These are phyloP conservation scores for Anas platyrhynchos DNA, from an alignment of 2,113 vertebrate genomes.

Conservation along the genomic window DNA sequence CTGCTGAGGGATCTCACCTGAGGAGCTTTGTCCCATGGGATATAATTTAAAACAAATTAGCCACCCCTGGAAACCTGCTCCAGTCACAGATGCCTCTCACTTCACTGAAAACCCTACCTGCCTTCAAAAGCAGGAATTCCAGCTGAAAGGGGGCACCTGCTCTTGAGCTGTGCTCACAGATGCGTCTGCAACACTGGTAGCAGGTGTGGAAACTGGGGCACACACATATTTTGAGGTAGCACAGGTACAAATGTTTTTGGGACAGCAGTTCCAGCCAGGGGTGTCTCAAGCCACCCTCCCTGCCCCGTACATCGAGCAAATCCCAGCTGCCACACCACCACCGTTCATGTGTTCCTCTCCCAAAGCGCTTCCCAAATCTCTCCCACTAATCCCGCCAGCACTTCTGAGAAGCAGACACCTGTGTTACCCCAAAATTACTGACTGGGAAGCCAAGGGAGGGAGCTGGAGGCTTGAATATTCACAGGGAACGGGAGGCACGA, in stretches of 20 bases:
- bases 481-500: fast-evolving
- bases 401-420: conserved; percentile 31
- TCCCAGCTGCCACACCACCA: neutral
- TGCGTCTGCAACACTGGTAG: neutral
- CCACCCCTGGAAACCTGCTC: neutral
- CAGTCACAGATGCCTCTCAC: neutral
- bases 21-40: neutral
- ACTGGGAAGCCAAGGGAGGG: neutral
- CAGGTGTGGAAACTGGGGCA: fast-evolving
- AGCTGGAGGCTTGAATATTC: conserved; percentile 21
- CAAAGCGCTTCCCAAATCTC: neutral
- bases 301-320: neutral
- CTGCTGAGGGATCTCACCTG: neutral
- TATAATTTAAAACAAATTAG: neutral
- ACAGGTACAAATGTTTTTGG: neutral
- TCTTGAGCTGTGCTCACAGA: neutral
- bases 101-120: neutral
- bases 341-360: neutral
- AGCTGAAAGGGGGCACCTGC: neutral
- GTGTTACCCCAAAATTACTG: neutral
- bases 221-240: neutral
- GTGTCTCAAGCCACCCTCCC: neutral
- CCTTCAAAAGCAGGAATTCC: neutral
- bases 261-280: neutral
- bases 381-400: neutral